These are phyloP conservation scores for Heliconius aoede DNA, from an alignment of 2,888 invertebrate species.

Conservation along the genomic window DNA sequence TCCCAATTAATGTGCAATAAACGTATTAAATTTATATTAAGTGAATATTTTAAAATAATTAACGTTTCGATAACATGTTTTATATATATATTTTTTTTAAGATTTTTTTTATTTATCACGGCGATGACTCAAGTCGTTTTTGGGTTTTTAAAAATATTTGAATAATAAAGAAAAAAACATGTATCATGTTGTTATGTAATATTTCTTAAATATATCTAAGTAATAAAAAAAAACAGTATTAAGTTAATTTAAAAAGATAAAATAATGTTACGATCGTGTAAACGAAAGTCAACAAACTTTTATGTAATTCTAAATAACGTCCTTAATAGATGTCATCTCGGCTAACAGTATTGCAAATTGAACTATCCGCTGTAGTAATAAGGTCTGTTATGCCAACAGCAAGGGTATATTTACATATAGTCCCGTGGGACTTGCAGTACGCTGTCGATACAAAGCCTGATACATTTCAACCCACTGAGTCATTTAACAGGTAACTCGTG, in stretches of 20 bases:
- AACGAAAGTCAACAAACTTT: constrained; percentile 15
- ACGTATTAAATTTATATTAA: constrained; percentile 19
- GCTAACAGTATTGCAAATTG: constrained; percentile 10
- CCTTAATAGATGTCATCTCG: constrained; percentile 11
- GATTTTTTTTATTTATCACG: neutral
- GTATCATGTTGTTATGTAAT: neutral
- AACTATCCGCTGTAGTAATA: constrained; percentile 7
- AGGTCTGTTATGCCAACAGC: neutral
- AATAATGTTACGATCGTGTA: constrained; percentile 4
- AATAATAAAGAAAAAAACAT: neutral
- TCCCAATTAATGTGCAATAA: constrained; percentile 43
- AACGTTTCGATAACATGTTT: neutral
- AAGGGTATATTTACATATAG: constrained; percentile 32
- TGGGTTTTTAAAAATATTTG: neutral
- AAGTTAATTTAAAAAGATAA: constrained; percentile 9
- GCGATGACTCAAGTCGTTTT: neutral
- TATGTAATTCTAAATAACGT: constrained; percentile 21
- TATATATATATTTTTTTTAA: neutral
- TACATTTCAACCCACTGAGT: constrained; percentile 48
- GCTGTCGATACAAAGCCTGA: constrained; percentile 45
- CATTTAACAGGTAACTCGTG: constrained; percentile 44
- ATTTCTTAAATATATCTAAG: neutral
- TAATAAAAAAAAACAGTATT: neutral
- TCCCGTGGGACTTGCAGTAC: constrained; percentile 43
- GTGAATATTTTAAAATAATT: constrained; percentile 20